These are phyloP conservation scores for Lepidocyrtinus sp. DNA, from an alignment of 2,888 invertebrate species.

Conservation along the genomic window DNA sequence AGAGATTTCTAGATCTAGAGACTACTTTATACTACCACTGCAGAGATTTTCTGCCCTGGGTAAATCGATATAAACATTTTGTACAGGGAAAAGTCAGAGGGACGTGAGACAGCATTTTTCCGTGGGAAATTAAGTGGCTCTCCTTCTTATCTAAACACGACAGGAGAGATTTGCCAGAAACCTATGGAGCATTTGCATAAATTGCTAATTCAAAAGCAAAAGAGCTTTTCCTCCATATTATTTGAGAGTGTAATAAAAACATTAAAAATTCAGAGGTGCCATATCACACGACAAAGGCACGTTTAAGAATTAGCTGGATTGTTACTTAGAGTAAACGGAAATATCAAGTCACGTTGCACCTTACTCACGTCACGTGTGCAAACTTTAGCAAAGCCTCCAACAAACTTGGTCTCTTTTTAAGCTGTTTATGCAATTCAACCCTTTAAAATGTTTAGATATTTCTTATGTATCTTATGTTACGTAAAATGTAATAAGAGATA, in stretches of 20 bases:
- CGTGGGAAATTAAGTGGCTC: constrained; percentile 59
- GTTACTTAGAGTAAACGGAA: background rate
- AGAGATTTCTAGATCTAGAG: too few species aligned
- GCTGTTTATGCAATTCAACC: background rate
- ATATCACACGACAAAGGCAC: constrained; percentile 4
- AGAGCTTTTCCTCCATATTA: constrained; percentile 10
- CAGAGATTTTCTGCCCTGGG: background rate
- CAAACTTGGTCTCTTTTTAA: constrained; percentile 5
- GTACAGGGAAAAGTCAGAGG: constrained; percentile 36
- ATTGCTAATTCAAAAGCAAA: constrained; percentile 57
- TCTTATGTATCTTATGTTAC: background rate
- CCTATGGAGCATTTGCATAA: constrained; percentile 56
- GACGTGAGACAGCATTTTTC: constrained; percentile 67
- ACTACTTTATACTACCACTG: background rate
- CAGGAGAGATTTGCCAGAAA: constrained; percentile 62
- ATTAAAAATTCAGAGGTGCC: background rate
- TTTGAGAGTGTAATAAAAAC: background rate
- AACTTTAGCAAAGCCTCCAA: background rate
- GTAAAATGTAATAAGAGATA: background rate
- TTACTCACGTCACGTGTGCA: constrained; percentile 65
- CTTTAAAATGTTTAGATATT: too few species aligned
- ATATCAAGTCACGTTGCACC: constrained; percentile 75
- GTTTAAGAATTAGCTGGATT: constrained; percentile 10
- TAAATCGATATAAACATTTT: background rate
- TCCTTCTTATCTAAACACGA: constrained; percentile 61